These are phyloP conservation scores for Campylomormyrus numenius DNA, from an alignment of 2,113 vertebrate species.

Conservation along the genomic window DNA sequence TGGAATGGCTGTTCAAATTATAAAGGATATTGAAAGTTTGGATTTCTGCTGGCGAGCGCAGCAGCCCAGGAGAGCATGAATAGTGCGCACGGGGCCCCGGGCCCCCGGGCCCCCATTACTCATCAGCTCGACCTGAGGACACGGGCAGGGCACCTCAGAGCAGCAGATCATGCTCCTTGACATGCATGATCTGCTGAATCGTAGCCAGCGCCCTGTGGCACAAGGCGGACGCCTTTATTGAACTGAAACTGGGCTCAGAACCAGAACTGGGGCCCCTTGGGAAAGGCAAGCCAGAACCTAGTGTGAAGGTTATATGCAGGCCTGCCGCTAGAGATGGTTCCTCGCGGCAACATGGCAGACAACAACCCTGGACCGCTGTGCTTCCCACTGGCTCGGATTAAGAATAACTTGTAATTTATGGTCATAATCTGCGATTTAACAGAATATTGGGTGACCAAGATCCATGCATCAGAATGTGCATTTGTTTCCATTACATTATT, in stretches of 20 bases:
- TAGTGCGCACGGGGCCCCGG: too few species aligned
- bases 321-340: not conserved
- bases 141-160: not conserved
- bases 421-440: not conserved
- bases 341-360: not conserved
- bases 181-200: not conserved
- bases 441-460: not conserved
- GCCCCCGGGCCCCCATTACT: not conserved
- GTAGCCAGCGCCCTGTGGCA: not conserved
- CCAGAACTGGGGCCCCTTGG: not conserved
- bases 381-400: not conserved
- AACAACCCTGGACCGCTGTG: not conserved
- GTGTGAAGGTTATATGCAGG: not conserved
- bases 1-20: not conserved
- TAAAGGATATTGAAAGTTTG: not conserved
- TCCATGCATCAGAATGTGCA: not conserved
- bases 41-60: not conserved
- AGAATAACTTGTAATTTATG: not conserved
- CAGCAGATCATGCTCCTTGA: too few species aligned
- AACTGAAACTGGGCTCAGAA: not conserved
- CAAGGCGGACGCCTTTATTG: not conserved
- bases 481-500: not conserved
- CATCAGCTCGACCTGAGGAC: not conserved
- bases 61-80: not conserved
- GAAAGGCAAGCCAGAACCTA: not conserved